Conservation (phyloP, 2,888 invertebrate species). For the Napeogenes inachia region DNA sequence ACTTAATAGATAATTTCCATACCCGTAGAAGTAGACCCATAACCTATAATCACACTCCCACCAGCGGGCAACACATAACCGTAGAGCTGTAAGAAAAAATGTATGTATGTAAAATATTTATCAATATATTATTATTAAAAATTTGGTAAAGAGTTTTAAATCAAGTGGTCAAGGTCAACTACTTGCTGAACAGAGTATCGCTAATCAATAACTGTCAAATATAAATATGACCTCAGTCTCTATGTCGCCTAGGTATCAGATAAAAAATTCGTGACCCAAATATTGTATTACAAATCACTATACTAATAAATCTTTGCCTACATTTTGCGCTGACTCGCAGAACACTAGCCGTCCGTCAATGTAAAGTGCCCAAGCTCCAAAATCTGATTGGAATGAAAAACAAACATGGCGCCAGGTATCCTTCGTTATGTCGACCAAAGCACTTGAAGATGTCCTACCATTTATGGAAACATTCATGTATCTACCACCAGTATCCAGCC, state of each 20-base stretch:
- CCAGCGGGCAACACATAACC: slow-evolving; percentile 75
- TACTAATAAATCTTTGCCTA: slow-evolving; percentile 37
- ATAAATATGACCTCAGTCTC: slow-evolving; percentile 2
- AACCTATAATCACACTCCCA: slow-evolving; percentile 83
- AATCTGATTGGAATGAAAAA: slow-evolving; percentile 79
- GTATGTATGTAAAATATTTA: slow-evolving; percentile 6
- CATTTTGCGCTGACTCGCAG: slow-evolving; percentile 55
- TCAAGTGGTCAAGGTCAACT: not conserved
- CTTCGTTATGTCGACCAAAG: slow-evolving; percentile 58
- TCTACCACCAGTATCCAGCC: slow-evolving; percentile 78
- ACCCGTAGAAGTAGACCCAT: slow-evolving; percentile 82
- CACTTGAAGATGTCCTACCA: slow-evolving; percentile 55
- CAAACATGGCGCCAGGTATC: slow-evolving; percentile 82
- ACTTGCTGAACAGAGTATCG: not conserved
- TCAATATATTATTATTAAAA: slow-evolving; percentile 23
- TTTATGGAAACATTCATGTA: slow-evolving; percentile 77
- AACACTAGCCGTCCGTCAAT: slow-evolving; percentile 75
- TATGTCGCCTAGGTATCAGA: slow-evolving; percentile 1
- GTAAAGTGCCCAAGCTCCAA: slow-evolving; percentile 80
- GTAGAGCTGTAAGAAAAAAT: slow-evolving; percentile 67
- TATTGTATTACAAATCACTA: not conserved
- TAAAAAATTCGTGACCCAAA: slow-evolving; percentile 8
- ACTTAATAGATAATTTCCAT: slow-evolving; percentile 37
- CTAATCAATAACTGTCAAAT: slow-evolving; percentile 7
- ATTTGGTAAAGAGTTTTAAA: not conserved